Evolutionary conservation across 2,113 vertebrate species (phyloP).

Genomic region (Ceyx cyanopectus): DNA sequence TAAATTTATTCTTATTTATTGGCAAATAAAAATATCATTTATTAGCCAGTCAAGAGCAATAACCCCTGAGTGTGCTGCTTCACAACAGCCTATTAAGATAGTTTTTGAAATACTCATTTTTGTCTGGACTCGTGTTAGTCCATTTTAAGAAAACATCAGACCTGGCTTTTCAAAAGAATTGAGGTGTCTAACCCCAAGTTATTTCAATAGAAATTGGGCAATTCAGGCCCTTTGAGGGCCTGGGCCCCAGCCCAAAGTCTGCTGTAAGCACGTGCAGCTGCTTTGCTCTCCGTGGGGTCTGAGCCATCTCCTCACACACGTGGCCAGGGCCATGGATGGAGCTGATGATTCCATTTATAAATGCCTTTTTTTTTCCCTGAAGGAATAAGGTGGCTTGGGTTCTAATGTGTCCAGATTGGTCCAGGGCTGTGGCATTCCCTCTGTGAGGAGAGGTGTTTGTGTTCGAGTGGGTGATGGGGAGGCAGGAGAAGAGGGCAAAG

Average conservation of each 20-base stretch:
- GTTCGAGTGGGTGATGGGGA: background rate
- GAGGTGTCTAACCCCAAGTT: constrained; percentile 3
- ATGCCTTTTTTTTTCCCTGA: no score
- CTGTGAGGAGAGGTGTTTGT: fast-evolving
- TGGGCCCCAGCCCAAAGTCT: constrained; percentile 20
- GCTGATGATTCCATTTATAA: background rate
- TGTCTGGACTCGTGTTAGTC: constrained; percentile 1
- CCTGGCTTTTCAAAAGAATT: background rate
- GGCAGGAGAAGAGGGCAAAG: background rate
- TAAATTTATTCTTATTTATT: constrained; percentile 66
- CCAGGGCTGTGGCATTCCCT: background rate
- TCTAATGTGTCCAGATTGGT: fast-evolving
- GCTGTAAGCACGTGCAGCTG: background rate
- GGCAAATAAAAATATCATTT: constrained; percentile 66
- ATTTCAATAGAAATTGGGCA: background rate
- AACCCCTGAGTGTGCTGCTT: constrained; percentile 10
- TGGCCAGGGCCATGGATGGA: background rate
- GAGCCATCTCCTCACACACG: fast-evolving
- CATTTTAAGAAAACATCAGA: background rate
- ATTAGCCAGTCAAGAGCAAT: constrained; percentile 61
- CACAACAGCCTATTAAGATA: constrained; percentile 28
- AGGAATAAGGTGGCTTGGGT: background rate
- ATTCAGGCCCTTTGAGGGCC: background rate
- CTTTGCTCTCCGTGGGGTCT: fast-evolving
- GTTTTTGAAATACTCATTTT: constrained; percentile 42